Evolutionary conservation across 2,113 vertebrate genomes (phyloP).

Genomic region (Antigone vipio): DNA sequence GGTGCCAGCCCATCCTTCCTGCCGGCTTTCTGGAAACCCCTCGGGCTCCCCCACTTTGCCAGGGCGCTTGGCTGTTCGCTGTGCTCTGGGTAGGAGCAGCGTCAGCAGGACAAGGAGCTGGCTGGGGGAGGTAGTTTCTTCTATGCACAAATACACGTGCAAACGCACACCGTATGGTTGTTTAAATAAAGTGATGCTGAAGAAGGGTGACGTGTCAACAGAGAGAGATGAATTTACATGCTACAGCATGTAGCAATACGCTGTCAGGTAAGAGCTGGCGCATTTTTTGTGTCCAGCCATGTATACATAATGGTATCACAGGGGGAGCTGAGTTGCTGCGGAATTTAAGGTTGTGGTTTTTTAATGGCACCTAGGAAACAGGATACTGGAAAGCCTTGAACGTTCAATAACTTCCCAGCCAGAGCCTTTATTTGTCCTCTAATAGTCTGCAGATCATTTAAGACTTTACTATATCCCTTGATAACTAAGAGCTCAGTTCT

Average conservation of each 20-base stretch:
- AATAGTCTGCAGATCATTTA: neutral
- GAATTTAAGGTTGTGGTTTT: neutral
- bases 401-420: neutral
- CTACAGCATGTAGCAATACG: neutral
- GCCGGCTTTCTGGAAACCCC: neutral
- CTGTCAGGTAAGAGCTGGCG: neutral
- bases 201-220: neutral
- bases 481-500: neutral
- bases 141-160: neutral
- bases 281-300: neutral
- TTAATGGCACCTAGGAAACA: neutral
- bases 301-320: neutral
- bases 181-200: neutral
- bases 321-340: neutral
- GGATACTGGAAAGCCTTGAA: neutral
- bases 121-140: neutral
- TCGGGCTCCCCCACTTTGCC: accelerated
- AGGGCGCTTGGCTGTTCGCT: accelerated
- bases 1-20: neutral
- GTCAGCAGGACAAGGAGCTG: neutral
- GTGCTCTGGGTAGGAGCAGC: neutral
- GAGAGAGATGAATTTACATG: neutral
- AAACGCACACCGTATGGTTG: neutral
- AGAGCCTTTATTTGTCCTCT: neutral
- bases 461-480: neutral